A percentile compares a stretch with the other conserved stretches of the same genome.
These are phyloP conservation scores for Anhinga anhinga DNA, from an alignment of 2,113 vertebrate species.

Conservation along the genomic window DNA sequence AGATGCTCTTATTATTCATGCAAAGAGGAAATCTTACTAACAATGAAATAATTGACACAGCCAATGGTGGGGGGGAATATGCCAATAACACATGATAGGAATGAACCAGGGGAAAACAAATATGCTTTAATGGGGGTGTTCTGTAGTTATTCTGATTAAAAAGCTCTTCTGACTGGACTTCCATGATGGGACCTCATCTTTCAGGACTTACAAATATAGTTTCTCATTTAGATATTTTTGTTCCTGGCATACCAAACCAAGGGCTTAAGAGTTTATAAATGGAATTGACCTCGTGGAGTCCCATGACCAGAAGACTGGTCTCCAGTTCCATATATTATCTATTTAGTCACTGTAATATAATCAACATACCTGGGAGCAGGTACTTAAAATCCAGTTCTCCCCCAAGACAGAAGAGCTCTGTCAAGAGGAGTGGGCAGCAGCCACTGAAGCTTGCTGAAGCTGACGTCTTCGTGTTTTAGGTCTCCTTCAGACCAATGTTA, in stretches of 20 bases:
- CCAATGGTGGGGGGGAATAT: background rate
- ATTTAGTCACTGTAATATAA: background rate
- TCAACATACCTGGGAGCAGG: background rate
- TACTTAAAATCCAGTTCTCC: background rate
- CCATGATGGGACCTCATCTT: background rate
- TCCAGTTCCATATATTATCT: background rate
- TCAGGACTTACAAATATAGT: background rate
- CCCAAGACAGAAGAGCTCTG: background rate
- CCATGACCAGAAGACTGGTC: background rate
- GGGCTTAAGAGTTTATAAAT: background rate
- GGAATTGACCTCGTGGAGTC: background rate
- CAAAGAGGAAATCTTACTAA: background rate
- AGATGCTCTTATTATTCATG: background rate
- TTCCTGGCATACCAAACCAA: background rate
- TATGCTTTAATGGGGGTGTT: background rate
- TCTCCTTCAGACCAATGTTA: background rate
- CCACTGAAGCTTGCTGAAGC: background rate
- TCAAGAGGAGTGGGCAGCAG: background rate
- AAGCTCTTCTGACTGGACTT: background rate
- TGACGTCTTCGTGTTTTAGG: background rate
- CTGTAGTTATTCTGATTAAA: background rate
- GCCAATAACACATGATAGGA: fast-evolving
- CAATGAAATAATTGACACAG: background rate
- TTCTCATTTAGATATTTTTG: background rate
- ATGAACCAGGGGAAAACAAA: background rate